These are phyloP conservation scores for Pedionomus torquatus DNA, from an alignment of 2,113 vertebrate genomes.

Conservation along the genomic window DNA sequence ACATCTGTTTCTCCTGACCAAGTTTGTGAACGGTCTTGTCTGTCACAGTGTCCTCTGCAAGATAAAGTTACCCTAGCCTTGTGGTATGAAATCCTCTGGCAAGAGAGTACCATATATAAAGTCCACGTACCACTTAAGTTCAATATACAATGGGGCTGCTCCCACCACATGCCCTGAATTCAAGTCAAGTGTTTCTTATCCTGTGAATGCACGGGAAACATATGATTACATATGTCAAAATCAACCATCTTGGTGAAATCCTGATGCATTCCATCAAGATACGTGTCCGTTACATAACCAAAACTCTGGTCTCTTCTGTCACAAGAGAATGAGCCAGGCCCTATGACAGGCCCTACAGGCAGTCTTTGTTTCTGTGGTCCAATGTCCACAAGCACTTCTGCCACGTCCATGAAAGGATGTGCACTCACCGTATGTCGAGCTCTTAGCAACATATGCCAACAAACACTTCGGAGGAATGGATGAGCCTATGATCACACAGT, in stretches of 20 bases:
- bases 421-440: background rate
- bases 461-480: background rate
- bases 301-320: background rate
- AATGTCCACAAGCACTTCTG: background rate
- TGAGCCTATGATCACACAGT: background rate
- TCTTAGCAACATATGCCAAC: background rate
- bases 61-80: background rate
- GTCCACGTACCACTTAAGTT: background rate
- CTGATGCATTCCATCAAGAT: background rate
- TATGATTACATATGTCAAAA: background rate
- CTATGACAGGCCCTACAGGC: background rate
- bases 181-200: background rate
- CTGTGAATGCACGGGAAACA: background rate
- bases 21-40: background rate
- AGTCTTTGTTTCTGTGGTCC: background rate
- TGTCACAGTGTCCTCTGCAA: background rate
- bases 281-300: background rate
- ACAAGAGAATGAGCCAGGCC: background rate
- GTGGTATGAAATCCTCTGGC: fast-evolving
- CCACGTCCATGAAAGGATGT: background rate
- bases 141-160: background rate
- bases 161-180: background rate
- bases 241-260: background rate
- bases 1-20: background rate
- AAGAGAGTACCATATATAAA: background rate